Conservation (phyloP, 2,888 invertebrate species). For the Brachylomia viminalis region DNA sequence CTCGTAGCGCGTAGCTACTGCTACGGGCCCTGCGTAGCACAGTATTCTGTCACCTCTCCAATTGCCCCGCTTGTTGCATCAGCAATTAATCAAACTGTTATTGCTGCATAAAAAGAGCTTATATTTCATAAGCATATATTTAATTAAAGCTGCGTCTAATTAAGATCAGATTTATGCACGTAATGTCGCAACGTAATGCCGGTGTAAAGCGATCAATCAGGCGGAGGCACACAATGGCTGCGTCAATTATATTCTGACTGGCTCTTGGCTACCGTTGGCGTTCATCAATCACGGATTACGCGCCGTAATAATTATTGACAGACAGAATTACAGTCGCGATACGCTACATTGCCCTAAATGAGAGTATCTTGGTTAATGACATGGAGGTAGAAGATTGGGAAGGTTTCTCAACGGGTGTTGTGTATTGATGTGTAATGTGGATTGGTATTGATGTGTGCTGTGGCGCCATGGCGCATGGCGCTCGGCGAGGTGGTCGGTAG, state of each 20-base stretch:
- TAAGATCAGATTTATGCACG: slow-evolving; percentile 78
- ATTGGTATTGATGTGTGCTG: slow-evolving; percentile 45
- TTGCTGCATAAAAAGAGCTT: slow-evolving; percentile 74
- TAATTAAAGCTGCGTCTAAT: slow-evolving; percentile 84
- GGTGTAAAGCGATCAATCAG: slow-evolving; percentile 79
- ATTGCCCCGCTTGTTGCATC: slow-evolving; percentile 62
- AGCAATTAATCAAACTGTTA: slow-evolving; percentile 74
- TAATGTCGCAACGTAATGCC: slow-evolving; percentile 72
- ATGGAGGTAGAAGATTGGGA: slow-evolving; percentile 51
- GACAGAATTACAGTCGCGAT: slow-evolving; percentile 75
- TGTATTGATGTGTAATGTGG: slow-evolving; percentile 36
- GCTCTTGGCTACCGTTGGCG: slow-evolving; percentile 82
- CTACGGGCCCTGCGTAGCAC: slow-evolving; percentile 64
- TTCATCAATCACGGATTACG: slow-evolving; percentile 87
- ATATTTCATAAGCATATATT: slow-evolving; percentile 79
- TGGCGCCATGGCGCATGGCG: slow-evolving; percentile 54
- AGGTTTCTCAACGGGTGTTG: slow-evolving; percentile 59
- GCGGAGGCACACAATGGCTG: slow-evolving; percentile 76
- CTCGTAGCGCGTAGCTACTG: slow-evolving; percentile 65
- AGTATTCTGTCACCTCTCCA: slow-evolving; percentile 58
- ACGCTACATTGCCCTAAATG: slow-evolving; percentile 72
- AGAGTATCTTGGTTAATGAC: slow-evolving; percentile 75
- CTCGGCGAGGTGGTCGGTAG: slow-evolving; percentile 54
- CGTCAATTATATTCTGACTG: slow-evolving; percentile 82
- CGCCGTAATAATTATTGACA: slow-evolving; percentile 87